Evolutionary conservation across 2,113 vertebrate genomes (phyloP).

Genomic region (Proteles cristata): DNA sequence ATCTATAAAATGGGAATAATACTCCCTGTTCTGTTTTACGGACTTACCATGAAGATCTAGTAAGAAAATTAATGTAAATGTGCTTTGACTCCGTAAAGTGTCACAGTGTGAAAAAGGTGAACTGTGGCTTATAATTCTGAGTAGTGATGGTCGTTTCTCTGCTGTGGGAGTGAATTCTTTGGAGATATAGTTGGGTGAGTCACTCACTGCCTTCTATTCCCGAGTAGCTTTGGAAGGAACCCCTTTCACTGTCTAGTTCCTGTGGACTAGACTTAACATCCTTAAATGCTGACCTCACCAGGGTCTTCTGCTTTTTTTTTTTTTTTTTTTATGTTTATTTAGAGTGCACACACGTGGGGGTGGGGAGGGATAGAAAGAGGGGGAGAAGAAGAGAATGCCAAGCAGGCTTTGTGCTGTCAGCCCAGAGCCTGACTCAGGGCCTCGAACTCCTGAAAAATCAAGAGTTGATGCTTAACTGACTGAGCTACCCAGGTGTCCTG

Average conservation of each 20-base stretch:
- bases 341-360: too few relatives aligned
- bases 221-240: slow-evolving; percentile 27
- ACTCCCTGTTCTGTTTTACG: not conserved
- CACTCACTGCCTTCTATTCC: not conserved
- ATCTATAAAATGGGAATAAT: not conserved
- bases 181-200: not conserved
- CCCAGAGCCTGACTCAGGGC: too few relatives aligned
- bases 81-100: slow-evolving; percentile 14
- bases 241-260: not conserved
- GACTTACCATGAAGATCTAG: slow-evolving; percentile 27
- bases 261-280: not conserved
- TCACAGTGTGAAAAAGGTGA: not conserved
- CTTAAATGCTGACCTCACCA: not conserved
- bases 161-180: slow-evolving; percentile 37
- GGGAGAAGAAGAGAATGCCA: too few relatives aligned
- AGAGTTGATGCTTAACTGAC: too few relatives aligned
- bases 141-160: slow-evolving; percentile 29
- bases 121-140: slow-evolving; percentile 49
- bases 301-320: not conserved
- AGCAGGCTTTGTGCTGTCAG: too few relatives aligned
- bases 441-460: too few relatives aligned
- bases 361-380: too few relatives aligned
- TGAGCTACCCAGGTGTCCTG: not conserved
- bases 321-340: not conserved
- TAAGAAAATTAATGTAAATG: slow-evolving; percentile 6